These are phyloP conservation scores for Antheraea mylitta DNA, from an alignment of 1,140 invertebrate species.

Conservation along the genomic window DNA sequence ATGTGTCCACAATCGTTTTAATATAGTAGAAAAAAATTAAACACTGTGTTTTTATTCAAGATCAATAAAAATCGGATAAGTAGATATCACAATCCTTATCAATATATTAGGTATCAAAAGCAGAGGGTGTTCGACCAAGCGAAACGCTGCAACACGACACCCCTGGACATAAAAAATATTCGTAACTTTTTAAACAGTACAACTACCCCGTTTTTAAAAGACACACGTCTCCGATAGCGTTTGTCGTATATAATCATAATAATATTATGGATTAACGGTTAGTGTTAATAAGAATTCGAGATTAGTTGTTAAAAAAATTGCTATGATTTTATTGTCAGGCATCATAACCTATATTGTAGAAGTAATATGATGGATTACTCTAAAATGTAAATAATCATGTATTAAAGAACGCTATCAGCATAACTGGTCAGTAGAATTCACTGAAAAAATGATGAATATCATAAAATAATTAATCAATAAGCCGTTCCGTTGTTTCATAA, in stretches of 20 bases:
- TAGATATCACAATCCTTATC: conserved; percentile 9
- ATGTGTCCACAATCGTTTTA: not conserved
- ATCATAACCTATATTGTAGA: not conserved
- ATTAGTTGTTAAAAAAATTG: not conserved
- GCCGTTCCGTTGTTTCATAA: not conserved
- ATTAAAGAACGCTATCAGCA: too few relatives aligned
- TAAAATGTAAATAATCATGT: too few relatives aligned
- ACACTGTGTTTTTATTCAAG: not conserved
- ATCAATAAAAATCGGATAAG: conserved; percentile 7
- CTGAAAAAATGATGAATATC: not conserved
- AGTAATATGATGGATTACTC: too few relatives aligned
- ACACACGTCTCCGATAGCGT: conserved; percentile 13
- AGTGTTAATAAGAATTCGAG: not conserved
- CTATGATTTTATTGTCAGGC: conserved; percentile 13
- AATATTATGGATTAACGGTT: conserved; percentile 4
- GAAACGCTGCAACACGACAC: conserved; percentile 19
- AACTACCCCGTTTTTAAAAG: conserved; percentile 9
- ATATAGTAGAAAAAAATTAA: not conserved
- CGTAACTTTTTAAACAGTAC: conserved; percentile 30
- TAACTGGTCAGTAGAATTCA: not conserved
- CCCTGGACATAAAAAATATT: conserved; percentile 15
- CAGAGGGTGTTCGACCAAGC: conserved; percentile 21
- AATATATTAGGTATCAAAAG: conserved; percentile 2
- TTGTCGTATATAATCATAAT: not conserved
- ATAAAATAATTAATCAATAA: not conserved